Conservation (phyloP, 2,797 vertebrate species). For the Sphenodon punctatus region DNA sequence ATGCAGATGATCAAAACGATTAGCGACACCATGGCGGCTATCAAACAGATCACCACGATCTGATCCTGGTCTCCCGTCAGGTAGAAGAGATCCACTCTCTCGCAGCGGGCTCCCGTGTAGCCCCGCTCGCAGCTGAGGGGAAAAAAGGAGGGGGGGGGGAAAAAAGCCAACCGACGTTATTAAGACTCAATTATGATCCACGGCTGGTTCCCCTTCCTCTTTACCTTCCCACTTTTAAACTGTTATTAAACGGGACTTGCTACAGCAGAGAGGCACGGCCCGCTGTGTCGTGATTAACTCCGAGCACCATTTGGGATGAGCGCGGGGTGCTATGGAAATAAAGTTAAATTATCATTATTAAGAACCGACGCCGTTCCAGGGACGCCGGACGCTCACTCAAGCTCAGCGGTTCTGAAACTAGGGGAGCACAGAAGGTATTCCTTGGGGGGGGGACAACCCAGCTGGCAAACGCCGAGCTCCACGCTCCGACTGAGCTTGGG, state of each 20-base stretch:
- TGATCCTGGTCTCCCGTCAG: conserved; percentile 67
- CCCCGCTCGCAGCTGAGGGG: conserved; percentile 80
- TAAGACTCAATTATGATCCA: not conserved
- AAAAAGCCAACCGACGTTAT: not conserved
- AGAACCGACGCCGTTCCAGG: no score
- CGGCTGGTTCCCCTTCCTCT: not conserved
- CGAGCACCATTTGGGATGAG: no score
- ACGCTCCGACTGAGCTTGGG: no score
- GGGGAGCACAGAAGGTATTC: no score
- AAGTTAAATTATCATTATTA: no score
- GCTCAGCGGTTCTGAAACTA: no score
- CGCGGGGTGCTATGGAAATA: not conserved
- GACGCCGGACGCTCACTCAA: no score
- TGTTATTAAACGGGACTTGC: not conserved
- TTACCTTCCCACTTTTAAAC: not conserved
- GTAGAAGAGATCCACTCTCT: conserved; percentile 76
- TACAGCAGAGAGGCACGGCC: not conserved
- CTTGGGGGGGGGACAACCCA: no score
- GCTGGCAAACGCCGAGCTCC: no score
- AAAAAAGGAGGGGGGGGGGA: not conserved
- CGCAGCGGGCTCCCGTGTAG: conserved; percentile 82
- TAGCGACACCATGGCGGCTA: conserved; percentile 77
- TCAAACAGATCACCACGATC: conserved; percentile 78
- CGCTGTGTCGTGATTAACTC: not conserved
- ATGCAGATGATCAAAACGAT: conserved; percentile 79